These are phyloP conservation scores for Chrysaora quinquecirrha DNA, from an alignment of 30 jellyfish, hydroid and myxozoan genomes.

Conservation along the genomic window DNA sequence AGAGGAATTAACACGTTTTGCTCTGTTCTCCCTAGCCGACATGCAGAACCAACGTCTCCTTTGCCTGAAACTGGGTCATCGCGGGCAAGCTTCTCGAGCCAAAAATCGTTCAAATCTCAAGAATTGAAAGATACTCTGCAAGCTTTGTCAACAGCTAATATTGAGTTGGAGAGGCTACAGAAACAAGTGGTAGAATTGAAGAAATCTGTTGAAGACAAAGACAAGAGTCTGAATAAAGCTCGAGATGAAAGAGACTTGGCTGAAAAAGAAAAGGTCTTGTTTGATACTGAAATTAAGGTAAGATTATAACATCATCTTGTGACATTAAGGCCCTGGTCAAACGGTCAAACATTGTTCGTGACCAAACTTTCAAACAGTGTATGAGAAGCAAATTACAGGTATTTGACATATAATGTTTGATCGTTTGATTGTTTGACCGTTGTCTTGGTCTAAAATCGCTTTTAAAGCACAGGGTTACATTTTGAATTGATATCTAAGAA, in stretches of 20 bases:
- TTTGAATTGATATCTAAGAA: too few relatives aligned
- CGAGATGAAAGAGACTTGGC: conserved; percentile 80
- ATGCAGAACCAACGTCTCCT: conserved; percentile 68
- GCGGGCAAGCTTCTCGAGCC: conserved; percentile 55
- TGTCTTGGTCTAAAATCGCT: too few relatives aligned
- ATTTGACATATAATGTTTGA: too few relatives aligned
- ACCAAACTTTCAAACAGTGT: too few relatives aligned
- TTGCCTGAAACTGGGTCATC: conserved; percentile 59
- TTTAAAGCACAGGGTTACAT: too few relatives aligned
- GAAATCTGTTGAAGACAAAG: conserved; percentile 65
- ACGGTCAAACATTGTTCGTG: too few relatives aligned
- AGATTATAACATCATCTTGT: too few relatives aligned
- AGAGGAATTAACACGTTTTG: neutral
- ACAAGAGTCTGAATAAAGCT: conserved; percentile 45
- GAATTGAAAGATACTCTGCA: conserved; percentile 74
- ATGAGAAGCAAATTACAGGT: too few relatives aligned
- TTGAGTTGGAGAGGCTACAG: conserved; percentile 76
- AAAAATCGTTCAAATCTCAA: conserved; percentile 69
- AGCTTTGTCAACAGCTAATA: conserved; percentile 63
- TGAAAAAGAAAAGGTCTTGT: conserved; percentile 87
- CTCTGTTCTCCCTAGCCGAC: conserved; percentile 10
- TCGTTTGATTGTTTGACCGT: too few relatives aligned
- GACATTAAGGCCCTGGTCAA: too few relatives aligned
- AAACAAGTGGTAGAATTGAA: conserved; percentile 76
- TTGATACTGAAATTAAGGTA: conserved; percentile 93